Percentiles rank a stretch among this genome's conserved stretches.
These are phyloP conservation scores for Euwallacea fornicatus DNA, from an alignment of 1,140 invertebrate species.

Conservation along the genomic window DNA sequence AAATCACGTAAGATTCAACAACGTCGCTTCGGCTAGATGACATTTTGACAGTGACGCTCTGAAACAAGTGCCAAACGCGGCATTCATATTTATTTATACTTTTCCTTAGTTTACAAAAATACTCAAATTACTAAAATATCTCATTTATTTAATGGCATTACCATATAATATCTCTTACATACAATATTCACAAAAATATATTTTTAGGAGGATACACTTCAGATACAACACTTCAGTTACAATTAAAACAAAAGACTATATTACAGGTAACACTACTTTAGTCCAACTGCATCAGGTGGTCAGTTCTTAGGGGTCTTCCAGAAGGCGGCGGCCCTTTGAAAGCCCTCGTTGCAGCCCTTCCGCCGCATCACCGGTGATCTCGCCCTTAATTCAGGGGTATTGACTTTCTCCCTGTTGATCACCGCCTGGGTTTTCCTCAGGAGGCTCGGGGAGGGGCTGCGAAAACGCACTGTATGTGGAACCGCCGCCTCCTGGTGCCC, in stretches of 20 bases:
- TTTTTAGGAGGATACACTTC: conserved; percentile 9
- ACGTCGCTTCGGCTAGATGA: too few species aligned
- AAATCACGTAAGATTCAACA: too few species aligned
- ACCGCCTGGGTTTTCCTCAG: conserved; percentile 45
- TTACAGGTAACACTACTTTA: conserved; percentile 6
- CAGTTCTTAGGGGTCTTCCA: conserved; percentile 48
- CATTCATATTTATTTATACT: too few species aligned
- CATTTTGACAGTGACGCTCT: too few species aligned
- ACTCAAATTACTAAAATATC: too few species aligned
- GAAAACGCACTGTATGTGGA: conserved; percentile 36
- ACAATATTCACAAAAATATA: conserved; percentile 9
- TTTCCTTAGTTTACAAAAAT: too few species aligned
- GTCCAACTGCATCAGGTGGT: background rate
- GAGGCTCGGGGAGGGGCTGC: conserved; percentile 44
- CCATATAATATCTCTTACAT: too few species aligned
- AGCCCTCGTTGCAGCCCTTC: conserved; percentile 46
- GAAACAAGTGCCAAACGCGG: too few species aligned
- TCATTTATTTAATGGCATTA: too few species aligned
- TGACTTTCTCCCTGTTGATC: conserved; percentile 44
- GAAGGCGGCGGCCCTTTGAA: conserved; percentile 48
- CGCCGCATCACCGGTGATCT: conserved; percentile 22
- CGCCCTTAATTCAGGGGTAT: conserved; percentile 24
- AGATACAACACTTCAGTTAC: background rate
- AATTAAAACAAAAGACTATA: conserved; percentile 6
- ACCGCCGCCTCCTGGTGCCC: background rate